Evolutionary conservation across 2,888 invertebrate species (phyloP).

Genomic region (Sympetrum striolatum): DNA sequence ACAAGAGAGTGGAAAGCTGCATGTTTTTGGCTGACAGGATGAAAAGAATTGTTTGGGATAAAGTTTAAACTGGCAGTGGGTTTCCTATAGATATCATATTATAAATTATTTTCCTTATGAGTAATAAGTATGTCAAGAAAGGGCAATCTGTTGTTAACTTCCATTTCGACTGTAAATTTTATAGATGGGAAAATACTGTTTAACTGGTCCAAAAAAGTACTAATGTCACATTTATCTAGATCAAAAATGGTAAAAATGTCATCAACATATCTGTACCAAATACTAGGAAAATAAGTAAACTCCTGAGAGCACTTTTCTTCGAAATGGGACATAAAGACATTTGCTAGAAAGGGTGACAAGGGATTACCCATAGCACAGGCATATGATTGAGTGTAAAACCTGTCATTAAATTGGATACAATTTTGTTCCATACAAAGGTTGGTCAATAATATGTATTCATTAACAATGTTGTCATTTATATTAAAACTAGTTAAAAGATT

Average conservation of each 20-base stretch:
- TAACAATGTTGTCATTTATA: too few species aligned
- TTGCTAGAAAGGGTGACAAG: too few species aligned
- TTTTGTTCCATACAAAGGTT: too few species aligned
- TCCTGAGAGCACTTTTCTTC: too few species aligned
- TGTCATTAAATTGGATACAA: too few species aligned
- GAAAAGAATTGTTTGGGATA: not conserved
- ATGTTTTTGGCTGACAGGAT: not conserved
- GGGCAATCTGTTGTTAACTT: not conserved
- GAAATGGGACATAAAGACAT: too few species aligned
- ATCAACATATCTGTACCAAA: too few species aligned
- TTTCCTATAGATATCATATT: not conserved
- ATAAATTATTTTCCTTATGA: not conserved
- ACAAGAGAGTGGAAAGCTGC: not conserved
- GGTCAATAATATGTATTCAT: too few species aligned
- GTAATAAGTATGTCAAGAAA: not conserved
- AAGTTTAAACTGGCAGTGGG: not conserved
- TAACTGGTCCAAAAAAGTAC: not conserved
- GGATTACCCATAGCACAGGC: too few species aligned
- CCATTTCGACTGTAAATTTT: not conserved
- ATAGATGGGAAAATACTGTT: not conserved
- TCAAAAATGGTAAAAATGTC: not conserved
- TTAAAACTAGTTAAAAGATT: too few species aligned
- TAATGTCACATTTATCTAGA: not conserved
- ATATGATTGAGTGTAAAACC: too few species aligned
- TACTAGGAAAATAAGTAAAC: too few species aligned